phyloP scores from a whole-genome alignment of 2,113 vertebrate species.

The Danio rerio region GRCz12tu NC_133185.1:23835001-23835500 shows the following conservation, averaged over 20 bases:
- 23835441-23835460: not conserved
- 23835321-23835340: slow-evolving; percentile 19
- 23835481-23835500: not conserved
- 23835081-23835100: not conserved
- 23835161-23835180: slow-evolving; percentile 5
- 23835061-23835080: too few relatives aligned
- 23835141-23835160: slow-evolving; percentile 13
- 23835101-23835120: too few relatives aligned
- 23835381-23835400: not conserved
- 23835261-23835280: slow-evolving; percentile 66
- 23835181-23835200: slow-evolving; percentile 50
- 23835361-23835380: not conserved
- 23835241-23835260: slow-evolving; percentile 33
- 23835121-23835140: not conserved
- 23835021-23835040: too few relatives aligned
- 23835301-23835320: slow-evolving; percentile 61
- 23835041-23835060: too few relatives aligned
- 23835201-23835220: slow-evolving; percentile 50
- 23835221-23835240: slow-evolving; percentile 61
- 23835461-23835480: not conserved
- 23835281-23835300: slow-evolving; percentile 62
- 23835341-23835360: not conserved
- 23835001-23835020: too few relatives aligned
- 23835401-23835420: not conserved
- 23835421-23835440: too few relatives aligned